Base-by-base conservation (phyloP, 2,797 vertebrate species). In the Apodemus agrarius region DNA sequence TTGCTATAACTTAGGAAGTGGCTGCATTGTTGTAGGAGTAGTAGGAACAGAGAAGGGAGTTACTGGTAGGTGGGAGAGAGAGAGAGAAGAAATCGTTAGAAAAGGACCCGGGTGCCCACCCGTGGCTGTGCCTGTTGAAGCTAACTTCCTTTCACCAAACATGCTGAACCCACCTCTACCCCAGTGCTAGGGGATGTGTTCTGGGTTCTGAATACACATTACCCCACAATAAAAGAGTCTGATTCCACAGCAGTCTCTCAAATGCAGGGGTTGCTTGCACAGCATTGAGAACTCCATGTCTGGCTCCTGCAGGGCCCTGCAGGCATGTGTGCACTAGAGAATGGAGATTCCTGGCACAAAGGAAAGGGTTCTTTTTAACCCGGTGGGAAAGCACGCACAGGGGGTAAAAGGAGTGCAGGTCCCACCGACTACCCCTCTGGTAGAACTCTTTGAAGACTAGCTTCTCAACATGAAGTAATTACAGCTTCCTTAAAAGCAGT, bases 401-500 rank as follows among this genome's bases (percentile, higher is more conserved):
- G 46, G 86, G 57, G 46, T 93, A 5, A 96, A 92, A 61, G 2
- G 81, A 92, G n/a, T 34, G 63, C 43, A 59, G 89, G 29, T 54
- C 91, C 26, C 26, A 4, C 31, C 14, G 6, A 65, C 21, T n/a
- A 69, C 67, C 49, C n/a, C 92, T 97, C 63, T 76, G 37, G 91
- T 37, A 37, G 57, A 43, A 86, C 24, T 86, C 59, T 93, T 93
- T 89, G 82, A 49, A 67, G 80, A 75, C 80, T 19, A 43, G 34
- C 43, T 67, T 94, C 92, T 95, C 59, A 24, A 8, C 92, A n/a
- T 91, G 82, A 94, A 94, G 87, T 74, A 89, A 95, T 93, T 89
- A 88, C 43, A 90, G 72, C 40, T 65, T 91, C 54, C 57, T 93
- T 76, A 92, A 80, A 75, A 46, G 21, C 26, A 57, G 29, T 87